Evolutionary conservation across 2,797 vertebrate species (phyloP).

Genomic region (Sphaeramia orbicularis): DNA sequence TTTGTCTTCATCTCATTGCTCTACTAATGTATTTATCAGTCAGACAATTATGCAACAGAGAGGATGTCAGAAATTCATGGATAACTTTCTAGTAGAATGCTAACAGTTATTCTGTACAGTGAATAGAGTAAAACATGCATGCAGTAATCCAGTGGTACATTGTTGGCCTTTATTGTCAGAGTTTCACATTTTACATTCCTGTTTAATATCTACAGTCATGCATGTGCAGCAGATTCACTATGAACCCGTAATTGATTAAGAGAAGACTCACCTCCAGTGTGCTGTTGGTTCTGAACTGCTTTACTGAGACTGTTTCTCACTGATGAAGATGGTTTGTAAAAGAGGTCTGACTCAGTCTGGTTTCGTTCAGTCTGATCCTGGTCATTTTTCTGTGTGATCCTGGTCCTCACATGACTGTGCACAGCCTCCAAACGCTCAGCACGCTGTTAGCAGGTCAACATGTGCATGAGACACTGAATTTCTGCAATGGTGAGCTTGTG

Average conservation of each 20-base stretch:
- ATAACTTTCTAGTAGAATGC: background rate
- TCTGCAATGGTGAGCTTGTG: background rate
- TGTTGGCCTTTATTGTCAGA: too few relatives aligned
- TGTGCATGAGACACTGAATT: background rate
- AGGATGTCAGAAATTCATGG: background rate
- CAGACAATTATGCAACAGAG: too few relatives aligned
- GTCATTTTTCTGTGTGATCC: conserved; percentile 59
- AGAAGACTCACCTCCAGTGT: conserved; percentile 45
- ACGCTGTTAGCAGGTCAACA: conserved; percentile 62
- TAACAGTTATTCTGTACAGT: background rate
- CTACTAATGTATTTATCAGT: too few relatives aligned
- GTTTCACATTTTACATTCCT: background rate
- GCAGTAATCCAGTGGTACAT: too few relatives aligned
- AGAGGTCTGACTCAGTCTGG: too few relatives aligned
- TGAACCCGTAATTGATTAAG: background rate
- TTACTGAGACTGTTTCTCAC: background rate
- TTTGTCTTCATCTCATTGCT: background rate
- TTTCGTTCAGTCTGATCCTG: conserved; percentile 43
- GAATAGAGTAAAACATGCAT: too few relatives aligned
- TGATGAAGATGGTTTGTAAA: conserved; percentile 10
- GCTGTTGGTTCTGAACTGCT: background rate
- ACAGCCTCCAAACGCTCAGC: conserved; percentile 78
- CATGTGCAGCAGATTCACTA: background rate
- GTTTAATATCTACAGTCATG: too few relatives aligned
- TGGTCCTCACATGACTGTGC: conserved; percentile 71